Percentiles rank a stretch among this genome's conserved stretches.
phyloP scores from a whole-genome alignment of 2,113 vertebrate species.

The Gambusia holbrooki region DNA sequence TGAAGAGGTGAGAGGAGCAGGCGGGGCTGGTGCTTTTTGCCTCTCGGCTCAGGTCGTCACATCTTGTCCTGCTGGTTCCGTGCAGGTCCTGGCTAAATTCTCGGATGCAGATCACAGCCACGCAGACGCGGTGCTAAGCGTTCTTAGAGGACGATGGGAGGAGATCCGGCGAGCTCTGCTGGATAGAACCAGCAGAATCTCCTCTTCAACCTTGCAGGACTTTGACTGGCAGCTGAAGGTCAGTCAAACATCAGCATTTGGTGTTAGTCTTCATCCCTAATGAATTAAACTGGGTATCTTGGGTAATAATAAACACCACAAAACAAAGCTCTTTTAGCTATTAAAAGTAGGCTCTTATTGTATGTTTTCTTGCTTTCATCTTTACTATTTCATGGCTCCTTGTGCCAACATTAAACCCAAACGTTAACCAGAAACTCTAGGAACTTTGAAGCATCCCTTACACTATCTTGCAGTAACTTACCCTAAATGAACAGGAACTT shows the following conservation, averaged over 20 bases:
- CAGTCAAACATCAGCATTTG: constrained; percentile 12
- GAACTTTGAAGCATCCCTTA: no score
- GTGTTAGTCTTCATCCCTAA: background rate
- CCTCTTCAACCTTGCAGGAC: constrained; percentile 87
- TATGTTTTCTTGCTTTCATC: background rate
- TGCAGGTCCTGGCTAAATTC: constrained; percentile 82
- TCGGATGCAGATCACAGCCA: constrained; percentile 74
- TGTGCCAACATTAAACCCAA: background rate
- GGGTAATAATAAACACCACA: background rate
- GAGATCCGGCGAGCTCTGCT: constrained; percentile 86
- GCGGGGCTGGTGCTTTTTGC: background rate
- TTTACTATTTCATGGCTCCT: background rate
- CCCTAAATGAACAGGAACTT: background rate
- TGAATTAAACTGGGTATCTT: background rate
- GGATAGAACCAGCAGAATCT: constrained; percentile 85
- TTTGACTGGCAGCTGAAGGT: constrained; percentile 99
- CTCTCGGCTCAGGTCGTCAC: background rate
- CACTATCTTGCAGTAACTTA: background rate
- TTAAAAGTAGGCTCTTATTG: background rate
- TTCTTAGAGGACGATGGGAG: constrained; percentile 83
- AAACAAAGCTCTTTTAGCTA: background rate
- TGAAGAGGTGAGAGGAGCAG: constrained; percentile 81
- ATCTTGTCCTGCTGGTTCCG: constrained; percentile 4
- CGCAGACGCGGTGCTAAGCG: constrained; percentile 81
- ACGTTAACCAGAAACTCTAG: background rate